Evolutionary conservation across 2,113 vertebrate species (phyloP).

Genomic region (Otus sunia): DNA sequence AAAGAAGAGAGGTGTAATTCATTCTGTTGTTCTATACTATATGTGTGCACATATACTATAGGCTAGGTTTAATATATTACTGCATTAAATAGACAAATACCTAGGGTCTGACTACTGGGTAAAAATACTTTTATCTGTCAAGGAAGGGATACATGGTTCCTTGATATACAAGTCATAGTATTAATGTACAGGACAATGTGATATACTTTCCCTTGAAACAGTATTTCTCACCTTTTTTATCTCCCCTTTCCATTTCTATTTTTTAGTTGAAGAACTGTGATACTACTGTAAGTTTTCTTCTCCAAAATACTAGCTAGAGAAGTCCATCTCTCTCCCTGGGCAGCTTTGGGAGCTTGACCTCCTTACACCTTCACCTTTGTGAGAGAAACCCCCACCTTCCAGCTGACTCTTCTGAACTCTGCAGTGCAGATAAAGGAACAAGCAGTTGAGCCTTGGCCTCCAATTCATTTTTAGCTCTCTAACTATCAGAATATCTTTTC

Average conservation of each 20-base stretch:
- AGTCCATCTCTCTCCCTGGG: background rate
- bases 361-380: background rate
- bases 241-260: background rate
- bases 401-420: background rate
- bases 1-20: background rate
- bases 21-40: background rate
- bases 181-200: background rate
- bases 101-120: background rate
- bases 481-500: background rate
- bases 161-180: background rate
- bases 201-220: background rate
- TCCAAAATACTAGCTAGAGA: background rate
- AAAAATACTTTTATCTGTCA: background rate
- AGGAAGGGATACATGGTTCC: background rate
- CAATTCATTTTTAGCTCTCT: background rate
- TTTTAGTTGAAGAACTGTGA: background rate
- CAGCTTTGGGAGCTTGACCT: background rate
- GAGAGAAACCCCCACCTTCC: background rate
- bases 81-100: background rate
- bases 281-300: background rate
- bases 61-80: background rate
- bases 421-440: background rate
- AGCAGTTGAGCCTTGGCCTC: background rate
- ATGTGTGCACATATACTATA: fast-evolving
- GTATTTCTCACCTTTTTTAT: background rate